Base-by-base conservation (phyloP, 2,888 invertebrate species). In the Diarsia rubi region DNA sequence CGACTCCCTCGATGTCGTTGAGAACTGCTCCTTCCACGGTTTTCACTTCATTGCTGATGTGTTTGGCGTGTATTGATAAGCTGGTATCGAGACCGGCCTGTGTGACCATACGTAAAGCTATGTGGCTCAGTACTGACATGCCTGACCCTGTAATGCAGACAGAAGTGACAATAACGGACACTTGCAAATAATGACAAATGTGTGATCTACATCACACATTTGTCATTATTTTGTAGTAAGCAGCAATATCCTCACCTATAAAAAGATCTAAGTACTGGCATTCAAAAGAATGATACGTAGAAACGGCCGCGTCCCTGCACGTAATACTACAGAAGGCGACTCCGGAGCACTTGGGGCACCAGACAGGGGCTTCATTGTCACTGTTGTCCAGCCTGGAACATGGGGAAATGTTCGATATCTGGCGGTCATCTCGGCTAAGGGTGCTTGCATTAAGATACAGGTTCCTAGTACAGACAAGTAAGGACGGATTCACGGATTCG, bases 121-220 rank as follows among this genome's bases (percentile, higher is more conserved):
- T 97, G 88, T 97, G 97, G 82, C 98, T 98, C 5, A 98, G 95
- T 67, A 98, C 97, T 71, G 98, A 98, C 98, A 98, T 98, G 1
- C 98, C 98, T 0, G 98, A 98, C 11, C 97, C 97, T 97, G 82
- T 59, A 91, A 91, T 45, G 37, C 5, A 44, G 0, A 71, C 0
- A 66, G 0, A 16, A 60, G 2, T 52, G 9, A 14, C 24, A 76
- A 12, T 19, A 59, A 59, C 19, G 16, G 19, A 27, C 54, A 24
- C 11, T 24, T 24, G 54, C 14, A n/a, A n/a, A n/a, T n/a, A n/a
- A n/a, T n/a, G n/a, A n/a, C n/a, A n/a, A n/a, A n/a, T n/a, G n/a
- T n/a, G n/a, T n/a, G n/a, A n/a, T n/a, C n/a, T n/a, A n/a, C n/a
- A n/a, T n/a, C n/a, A n/a, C n/a, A n/a, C n/a, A n/a, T n/a, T n/a